Base-by-base conservation (phyloP, 1,140 invertebrate genomes). In the Magallana ariakensis region DNA sequence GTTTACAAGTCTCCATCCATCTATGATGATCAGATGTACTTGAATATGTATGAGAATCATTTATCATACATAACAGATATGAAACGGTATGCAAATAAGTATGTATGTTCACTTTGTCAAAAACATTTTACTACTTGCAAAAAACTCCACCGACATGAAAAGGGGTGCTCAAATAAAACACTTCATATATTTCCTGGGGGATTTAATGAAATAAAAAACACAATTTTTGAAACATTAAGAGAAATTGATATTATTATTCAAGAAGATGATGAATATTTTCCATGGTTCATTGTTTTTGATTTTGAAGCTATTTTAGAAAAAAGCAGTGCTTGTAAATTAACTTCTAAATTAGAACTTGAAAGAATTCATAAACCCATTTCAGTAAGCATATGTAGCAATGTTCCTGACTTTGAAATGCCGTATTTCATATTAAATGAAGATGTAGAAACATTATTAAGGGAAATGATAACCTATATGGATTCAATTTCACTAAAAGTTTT, bases 401-500 rank as follows among this genome's bases (percentile, higher is more conserved):
- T 84, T 6, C 57, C 22, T 11, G 33, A 33, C 13, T 60, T 60
- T 58, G 53, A 22, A n/a, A 13, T 13, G 6, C 83, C 83, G 13
- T 8, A 62, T 60, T 84, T 16, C 22, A 22, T 84, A 22, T 19
- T 84, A n/a, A 26, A 84, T 57, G 4, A 46, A 13, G 60, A 84
- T n/a, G 13, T 16, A n/a, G 22, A 84, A 26, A n/a, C 10, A 62
- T 53, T 84, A 13, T 33, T 84, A 1, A 66, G 33, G 46, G 57
- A 75, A 53, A 84, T 87, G 82, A 57, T 87, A 15, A 57, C 81
- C 7, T 80, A 87, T 75, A 55, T 87, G 22, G 83, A 84, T 13
- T 53, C 55, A 33, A 80, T 87, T 16, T 70, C 22, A 19, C 15
- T 54, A 53, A 11, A 10, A 26, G 22, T 66, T 55, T 56, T 33